These are phyloP conservation scores for Eupsilia transversa DNA, from an alignment of 2,888 invertebrate genomes.

Conservation along the genomic window DNA sequence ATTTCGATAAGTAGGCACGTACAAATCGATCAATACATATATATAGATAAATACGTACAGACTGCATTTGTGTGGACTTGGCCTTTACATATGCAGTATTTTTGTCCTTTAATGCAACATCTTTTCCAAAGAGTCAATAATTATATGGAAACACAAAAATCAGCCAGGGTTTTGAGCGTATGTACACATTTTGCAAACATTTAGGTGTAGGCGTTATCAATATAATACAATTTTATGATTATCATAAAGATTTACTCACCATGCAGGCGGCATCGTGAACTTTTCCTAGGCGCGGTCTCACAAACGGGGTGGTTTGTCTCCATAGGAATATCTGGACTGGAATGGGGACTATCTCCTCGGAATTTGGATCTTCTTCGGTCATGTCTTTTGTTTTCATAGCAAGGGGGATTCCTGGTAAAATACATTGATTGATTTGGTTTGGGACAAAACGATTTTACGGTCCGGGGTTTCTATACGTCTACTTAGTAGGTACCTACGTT, in stretches of 20 bases:
- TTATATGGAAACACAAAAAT: slow-evolving; percentile 23
- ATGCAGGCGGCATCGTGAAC: slow-evolving; percentile 99
- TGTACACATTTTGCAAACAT: slow-evolving; percentile 57
- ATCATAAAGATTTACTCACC: slow-evolving; percentile 91
- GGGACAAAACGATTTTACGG: neutral
- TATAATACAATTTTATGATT: slow-evolving; percentile 18
- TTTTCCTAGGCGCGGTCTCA: slow-evolving; percentile 98
- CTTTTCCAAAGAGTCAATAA: neutral
- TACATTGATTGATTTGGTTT: slow-evolving; percentile 26
- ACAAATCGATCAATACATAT: neutral
- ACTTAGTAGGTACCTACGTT: neutral
- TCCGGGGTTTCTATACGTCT: too few species aligned
- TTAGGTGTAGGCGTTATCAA: slow-evolving; percentile 32
- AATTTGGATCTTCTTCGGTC: slow-evolving; percentile 91
- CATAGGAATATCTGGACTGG: slow-evolving; percentile 99
- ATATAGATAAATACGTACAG: neutral
- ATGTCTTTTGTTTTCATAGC: slow-evolving; percentile 79
- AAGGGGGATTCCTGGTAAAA: slow-evolving; percentile 33
- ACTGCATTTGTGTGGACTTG: neutral
- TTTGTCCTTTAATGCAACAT: neutral
- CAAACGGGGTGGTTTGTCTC: slow-evolving; percentile 99
- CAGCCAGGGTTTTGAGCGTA: slow-evolving; percentile 48
- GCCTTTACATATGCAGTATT: neutral
- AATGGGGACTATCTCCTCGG: slow-evolving; percentile 96
- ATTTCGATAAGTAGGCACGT: neutral